Evolutionary conservation across 1,140 invertebrate species (phyloP).

Genomic region (Diploscapter pachys): DNA sequence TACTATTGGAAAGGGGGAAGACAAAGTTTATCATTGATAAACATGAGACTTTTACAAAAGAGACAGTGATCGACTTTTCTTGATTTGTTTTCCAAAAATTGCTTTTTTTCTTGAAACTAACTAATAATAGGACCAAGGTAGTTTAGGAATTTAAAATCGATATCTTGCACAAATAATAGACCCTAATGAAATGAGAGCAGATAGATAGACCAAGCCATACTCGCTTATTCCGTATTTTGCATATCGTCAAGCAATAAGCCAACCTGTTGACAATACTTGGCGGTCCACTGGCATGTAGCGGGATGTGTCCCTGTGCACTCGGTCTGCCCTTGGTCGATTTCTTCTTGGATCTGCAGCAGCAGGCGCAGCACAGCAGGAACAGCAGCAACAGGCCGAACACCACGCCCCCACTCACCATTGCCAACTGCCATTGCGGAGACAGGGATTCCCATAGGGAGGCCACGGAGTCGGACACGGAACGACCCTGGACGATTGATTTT

Average conservation of each 20-base stretch:
- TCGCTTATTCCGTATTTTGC: slow-evolving; percentile 6
- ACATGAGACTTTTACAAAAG: too few species aligned
- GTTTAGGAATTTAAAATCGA: not conserved
- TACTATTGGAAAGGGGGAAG: too few species aligned
- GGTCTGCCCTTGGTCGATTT: slow-evolving; percentile 18
- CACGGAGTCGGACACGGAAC: slow-evolving; percentile 3
- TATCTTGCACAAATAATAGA: not conserved
- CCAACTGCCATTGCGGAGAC: slow-evolving; percentile 12
- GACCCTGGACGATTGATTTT: not conserved
- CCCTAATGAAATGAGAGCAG: too few species aligned
- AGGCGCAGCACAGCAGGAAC: slow-evolving; percentile 33
- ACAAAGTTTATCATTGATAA: too few species aligned
- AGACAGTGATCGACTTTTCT: too few species aligned
- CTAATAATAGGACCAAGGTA: not conserved
- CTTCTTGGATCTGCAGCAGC: slow-evolving; percentile 37
- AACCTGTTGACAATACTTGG: slow-evolving; percentile 18
- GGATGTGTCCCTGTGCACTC: not conserved
- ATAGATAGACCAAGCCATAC: not conserved
- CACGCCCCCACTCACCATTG: slow-evolving; percentile 45
- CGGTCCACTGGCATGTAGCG: not conserved
- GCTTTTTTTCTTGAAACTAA: too few species aligned
- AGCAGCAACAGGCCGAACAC: slow-evolving; percentile 39
- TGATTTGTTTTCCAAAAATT: too few species aligned
- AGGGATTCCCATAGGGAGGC: slow-evolving; percentile 24
- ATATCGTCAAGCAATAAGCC: not conserved